Conservation (phyloP, 2,888 invertebrate genomes). For the Hyposoter dolosus region DNA sequence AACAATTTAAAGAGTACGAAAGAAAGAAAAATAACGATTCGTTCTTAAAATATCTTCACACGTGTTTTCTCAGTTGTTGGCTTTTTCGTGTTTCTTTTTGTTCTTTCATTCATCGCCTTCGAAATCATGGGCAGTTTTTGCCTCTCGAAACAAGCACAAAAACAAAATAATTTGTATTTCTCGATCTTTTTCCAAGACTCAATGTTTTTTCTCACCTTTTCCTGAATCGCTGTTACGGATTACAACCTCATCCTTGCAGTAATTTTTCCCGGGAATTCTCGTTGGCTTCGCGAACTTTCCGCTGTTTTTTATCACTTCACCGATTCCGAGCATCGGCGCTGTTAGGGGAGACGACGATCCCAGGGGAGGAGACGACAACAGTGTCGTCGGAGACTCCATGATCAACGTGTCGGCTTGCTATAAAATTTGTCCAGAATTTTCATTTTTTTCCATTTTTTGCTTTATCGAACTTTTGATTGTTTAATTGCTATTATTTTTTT, state of each 20-base stretch:
- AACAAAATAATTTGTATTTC: not conserved
- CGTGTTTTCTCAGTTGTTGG: constrained; percentile 6
- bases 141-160: constrained; percentile 19
- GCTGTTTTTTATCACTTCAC: constrained; percentile 94
- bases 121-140: constrained; percentile 13
- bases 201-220: constrained; percentile 89
- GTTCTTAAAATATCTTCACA: constrained; percentile 25
- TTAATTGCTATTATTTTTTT: no score
- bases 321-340: constrained; percentile 90
- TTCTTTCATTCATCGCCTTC: constrained; percentile 6
- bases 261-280: constrained; percentile 96
- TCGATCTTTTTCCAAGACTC: not conserved
- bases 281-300: constrained; percentile 96
- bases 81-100: not conserved
- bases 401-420: constrained; percentile 68
- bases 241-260: constrained; percentile 97
- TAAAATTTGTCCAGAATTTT: not conserved
- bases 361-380: constrained; percentile 77
- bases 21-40: constrained; percentile 60
- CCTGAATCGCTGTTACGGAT: constrained; percentile 98
- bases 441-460: no score
- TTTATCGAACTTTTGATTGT: no score
- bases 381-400: constrained; percentile 79
- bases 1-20: constrained; percentile 76
- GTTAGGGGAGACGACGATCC: constrained; percentile 85